Percentiles rank a stretch among this genome's conserved stretches.
Conservation (phyloP, 2,888 invertebrate genomes). For the Aspidiotus rigidus region DNA sequence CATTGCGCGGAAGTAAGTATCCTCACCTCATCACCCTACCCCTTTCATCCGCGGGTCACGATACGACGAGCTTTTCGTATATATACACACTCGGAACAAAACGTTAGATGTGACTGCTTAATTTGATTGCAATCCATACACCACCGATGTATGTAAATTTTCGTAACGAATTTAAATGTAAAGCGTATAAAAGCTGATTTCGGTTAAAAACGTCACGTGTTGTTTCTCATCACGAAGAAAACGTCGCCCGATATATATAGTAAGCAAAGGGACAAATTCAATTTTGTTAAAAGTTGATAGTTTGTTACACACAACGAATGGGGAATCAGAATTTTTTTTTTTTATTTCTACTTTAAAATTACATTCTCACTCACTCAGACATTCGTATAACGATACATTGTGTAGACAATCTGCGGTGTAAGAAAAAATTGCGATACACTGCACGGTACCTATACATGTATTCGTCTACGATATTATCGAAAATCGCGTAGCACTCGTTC, state of each 20-base stretch:
- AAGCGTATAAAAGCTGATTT: constrained; percentile 1
- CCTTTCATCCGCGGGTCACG: no score
- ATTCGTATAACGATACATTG: no score
- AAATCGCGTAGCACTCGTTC: background rate
- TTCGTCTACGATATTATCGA: background rate
- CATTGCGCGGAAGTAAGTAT: no score
- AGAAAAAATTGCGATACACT: no score
- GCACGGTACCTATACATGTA: background rate
- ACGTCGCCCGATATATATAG: background rate
- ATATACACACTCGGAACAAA: no score
- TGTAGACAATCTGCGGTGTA: no score
- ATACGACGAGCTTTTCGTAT: no score
- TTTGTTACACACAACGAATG: background rate
- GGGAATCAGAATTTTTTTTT: background rate
- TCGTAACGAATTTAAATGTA: background rate
- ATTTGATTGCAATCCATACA: background rate
- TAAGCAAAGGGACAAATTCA: background rate
- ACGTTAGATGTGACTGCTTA: background rate
- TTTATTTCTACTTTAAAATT: background rate
- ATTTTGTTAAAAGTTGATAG: background rate
- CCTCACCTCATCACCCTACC: no score
- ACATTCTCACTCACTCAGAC: no score
- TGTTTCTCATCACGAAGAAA: background rate
- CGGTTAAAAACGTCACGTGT: constrained; percentile 2
- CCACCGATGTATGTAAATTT: background rate